These are phyloP conservation scores for Sterrhoptilus dennistouni DNA, from an alignment of 2,113 vertebrate genomes.

Conservation along the genomic window DNA sequence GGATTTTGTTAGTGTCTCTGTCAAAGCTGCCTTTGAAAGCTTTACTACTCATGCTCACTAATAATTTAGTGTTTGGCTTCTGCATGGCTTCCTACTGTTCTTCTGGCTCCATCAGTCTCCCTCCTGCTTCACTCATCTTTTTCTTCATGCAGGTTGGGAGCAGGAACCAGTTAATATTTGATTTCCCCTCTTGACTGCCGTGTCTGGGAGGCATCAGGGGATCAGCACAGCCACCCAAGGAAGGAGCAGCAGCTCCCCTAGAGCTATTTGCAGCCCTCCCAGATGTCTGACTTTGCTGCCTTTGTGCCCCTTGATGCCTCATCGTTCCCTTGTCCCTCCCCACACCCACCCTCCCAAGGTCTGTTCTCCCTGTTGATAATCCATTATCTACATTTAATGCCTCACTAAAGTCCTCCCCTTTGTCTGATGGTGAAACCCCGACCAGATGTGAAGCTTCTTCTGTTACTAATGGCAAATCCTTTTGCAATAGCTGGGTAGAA, in stretches of 20 bases:
- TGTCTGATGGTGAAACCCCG: not conserved
- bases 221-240: not conserved
- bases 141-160: not conserved
- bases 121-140: not conserved
- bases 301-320: not conserved
- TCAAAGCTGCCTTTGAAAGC: constrained; percentile 49
- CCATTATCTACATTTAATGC: constrained; percentile 60
- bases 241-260: not conserved
- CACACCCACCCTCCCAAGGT: not conserved
- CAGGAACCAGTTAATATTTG: constrained; percentile 35
- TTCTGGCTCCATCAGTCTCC: constrained; percentile 11
- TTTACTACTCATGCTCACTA: constrained; percentile 37
- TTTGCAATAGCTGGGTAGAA: constrained; percentile 15
- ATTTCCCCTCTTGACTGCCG: not conserved
- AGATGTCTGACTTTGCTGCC: not conserved
- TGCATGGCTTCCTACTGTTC: constrained; percentile 59
- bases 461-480: constrained; percentile 54
- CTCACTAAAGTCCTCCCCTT: constrained; percentile 10
- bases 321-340: accelerated
- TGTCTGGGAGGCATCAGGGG: not conserved
- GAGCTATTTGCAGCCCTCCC: not conserved
- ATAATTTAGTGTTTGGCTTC: constrained; percentile 66
- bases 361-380: constrained; percentile 45
- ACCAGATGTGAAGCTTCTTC: constrained; percentile 55
- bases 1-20: constrained; percentile 31